Evolutionary conservation across 2,797 vertebrate species (phyloP).

Genomic region (Sylvilagus floridanus): DNA sequence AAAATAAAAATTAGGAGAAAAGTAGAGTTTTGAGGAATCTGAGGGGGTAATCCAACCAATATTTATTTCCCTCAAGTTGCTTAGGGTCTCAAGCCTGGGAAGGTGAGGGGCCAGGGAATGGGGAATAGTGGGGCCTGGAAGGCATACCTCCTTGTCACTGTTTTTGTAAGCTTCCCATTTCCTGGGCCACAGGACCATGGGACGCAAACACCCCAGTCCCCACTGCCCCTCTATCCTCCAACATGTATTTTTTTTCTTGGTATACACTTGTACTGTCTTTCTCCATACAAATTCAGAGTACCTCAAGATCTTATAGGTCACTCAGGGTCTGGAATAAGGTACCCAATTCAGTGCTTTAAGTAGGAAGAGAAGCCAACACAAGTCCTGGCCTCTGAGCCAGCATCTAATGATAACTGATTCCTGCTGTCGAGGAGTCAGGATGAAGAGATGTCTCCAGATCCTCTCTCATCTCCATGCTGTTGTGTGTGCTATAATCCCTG

Average conservation of each 20-base stretch:
- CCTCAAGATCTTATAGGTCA: neutral
- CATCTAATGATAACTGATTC: neutral
- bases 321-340: neutral
- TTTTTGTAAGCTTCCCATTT: neutral
- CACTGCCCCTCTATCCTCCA: neutral
- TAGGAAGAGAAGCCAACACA: constrained; percentile 24
- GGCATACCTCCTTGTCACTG: neutral
- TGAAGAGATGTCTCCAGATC: neutral
- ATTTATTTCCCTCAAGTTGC: neutral
- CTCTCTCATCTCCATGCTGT: neutral
- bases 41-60: constrained; percentile 6
- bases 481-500: neutral
- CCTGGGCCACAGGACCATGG: neutral
- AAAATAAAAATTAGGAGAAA: constrained; percentile 47
- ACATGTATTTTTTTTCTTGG: neutral
- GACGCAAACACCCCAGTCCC: neutral
- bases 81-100: neutral
- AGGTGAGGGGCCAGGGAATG: neutral
- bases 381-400: neutral
- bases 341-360: constrained; percentile 25
- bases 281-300: constrained; percentile 34
- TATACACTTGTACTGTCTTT: neutral
- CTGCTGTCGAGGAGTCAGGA: neutral
- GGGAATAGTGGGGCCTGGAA: neutral
- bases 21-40: constrained; percentile 13